Evolutionary conservation across 2,113 vertebrate genomes (phyloP).

Genomic region (Atherinomorus stipes): DNA sequence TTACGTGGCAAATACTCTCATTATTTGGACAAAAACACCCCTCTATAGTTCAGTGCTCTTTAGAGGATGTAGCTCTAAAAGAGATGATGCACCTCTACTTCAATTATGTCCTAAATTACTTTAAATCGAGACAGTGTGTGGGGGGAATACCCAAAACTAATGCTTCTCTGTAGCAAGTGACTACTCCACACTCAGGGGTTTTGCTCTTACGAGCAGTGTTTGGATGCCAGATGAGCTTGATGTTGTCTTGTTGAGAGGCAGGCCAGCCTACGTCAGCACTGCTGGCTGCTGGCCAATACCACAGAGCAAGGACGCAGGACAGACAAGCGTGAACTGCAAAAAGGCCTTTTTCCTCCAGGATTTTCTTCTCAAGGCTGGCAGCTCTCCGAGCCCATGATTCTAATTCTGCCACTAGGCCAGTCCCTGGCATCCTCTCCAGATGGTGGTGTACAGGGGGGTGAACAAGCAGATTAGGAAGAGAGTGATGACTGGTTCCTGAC

Average conservation of each 20-base stretch:
- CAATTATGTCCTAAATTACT: conserved; percentile 45
- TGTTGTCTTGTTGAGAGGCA: conserved; percentile 70
- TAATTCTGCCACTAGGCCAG: conserved; percentile 73
- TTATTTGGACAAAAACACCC: conserved; percentile 57
- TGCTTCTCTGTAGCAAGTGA: conserved; percentile 17
- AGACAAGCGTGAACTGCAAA: conserved; percentile 67
- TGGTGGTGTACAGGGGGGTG: conserved; percentile 73
- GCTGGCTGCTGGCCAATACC: conserved; percentile 63
- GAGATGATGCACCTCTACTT: conserved; percentile 28
- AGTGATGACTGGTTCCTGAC: conserved; percentile 76
- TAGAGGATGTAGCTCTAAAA: conserved; percentile 36
- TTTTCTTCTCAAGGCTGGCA: conserved; percentile 75
- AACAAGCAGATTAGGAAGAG: conserved; percentile 73
- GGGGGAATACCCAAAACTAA: neutral
- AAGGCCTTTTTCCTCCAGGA: conserved; percentile 73
- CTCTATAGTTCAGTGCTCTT: conserved; percentile 46
- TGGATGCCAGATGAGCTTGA: conserved; percentile 63
- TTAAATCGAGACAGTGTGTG: conserved; percentile 35
- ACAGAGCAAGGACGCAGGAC: conserved; percentile 60
- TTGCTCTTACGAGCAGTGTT: conserved; percentile 48
- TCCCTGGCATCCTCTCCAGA: conserved; percentile 82
- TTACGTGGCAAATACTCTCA: conserved; percentile 60
- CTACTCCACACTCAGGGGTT: conserved; percentile 49
- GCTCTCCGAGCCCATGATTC: conserved; percentile 54
- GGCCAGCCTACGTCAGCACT: conserved; percentile 66